Evolutionary conservation across 2,797 vertebrate species (phyloP).

Genomic region (Tokudaia tokunoshimensis): DNA sequence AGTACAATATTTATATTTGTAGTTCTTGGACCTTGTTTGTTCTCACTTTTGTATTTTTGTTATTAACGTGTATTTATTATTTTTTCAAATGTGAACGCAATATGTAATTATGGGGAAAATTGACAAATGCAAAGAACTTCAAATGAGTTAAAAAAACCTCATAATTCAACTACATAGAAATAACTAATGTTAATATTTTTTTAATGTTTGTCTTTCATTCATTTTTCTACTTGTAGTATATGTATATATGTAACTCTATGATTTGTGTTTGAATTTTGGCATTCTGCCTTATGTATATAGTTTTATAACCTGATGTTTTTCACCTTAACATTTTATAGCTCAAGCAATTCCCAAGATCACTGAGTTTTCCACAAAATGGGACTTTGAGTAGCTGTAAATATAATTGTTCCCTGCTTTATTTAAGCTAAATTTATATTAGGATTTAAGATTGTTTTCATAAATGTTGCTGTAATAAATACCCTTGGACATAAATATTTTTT

Average conservation of each 20-base stretch:
- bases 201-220: slow-evolving; percentile 40
- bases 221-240: slow-evolving; percentile 69
- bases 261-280: slow-evolving; percentile 58
- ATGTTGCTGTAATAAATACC: slow-evolving; percentile 71
- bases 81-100: slow-evolving; percentile 78
- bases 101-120: slow-evolving; percentile 45
- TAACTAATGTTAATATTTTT: slow-evolving; percentile 34
- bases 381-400: slow-evolving; percentile 65
- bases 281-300: slow-evolving; percentile 31
- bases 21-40: slow-evolving; percentile 50
- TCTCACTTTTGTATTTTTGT: slow-evolving; percentile 70
- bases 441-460: slow-evolving; percentile 69
- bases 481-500: slow-evolving; percentile 39
- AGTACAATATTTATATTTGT: slow-evolving; percentile 28
- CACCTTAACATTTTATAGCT: not conserved
- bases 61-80: slow-evolving; percentile 81
- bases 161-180: slow-evolving; percentile 27
- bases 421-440: slow-evolving; percentile 51
- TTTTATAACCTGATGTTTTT: slow-evolving; percentile 14
- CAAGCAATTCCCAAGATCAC: slow-evolving; percentile 32
- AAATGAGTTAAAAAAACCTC: slow-evolving; percentile 32
- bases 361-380: slow-evolving; percentile 43
- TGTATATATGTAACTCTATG: slow-evolving; percentile 71
- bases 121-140: slow-evolving; percentile 44
- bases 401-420: slow-evolving; percentile 64